Percentiles rank a stretch among this genome's conserved stretches.
Conservation (phyloP, 2,888 invertebrate species). For the Seira musarum region DNA sequence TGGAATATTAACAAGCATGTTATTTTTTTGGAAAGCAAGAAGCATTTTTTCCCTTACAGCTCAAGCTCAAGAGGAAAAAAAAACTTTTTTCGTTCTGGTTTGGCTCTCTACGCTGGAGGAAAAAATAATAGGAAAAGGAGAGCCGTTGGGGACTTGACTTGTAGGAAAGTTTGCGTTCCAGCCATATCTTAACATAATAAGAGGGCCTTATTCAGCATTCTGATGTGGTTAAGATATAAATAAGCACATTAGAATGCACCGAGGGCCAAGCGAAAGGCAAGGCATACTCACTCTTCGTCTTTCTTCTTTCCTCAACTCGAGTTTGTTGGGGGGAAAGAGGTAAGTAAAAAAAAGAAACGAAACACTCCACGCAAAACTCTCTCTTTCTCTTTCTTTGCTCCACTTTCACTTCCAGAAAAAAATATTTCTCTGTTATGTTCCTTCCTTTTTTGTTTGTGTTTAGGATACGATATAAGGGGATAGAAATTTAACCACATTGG, state of each 20-base stretch:
- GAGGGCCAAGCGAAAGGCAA: conserved; percentile 38
- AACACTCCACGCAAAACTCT: too few relatives aligned
- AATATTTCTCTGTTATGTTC: too few relatives aligned
- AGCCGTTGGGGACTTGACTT: not conserved
- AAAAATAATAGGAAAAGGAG: conserved; percentile 24
- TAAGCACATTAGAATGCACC: conserved; percentile 59
- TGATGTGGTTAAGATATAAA: conserved; percentile 46
- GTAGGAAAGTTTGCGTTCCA: not conserved
- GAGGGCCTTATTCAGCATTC: not conserved
- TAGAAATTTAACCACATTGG: conserved; percentile 46
- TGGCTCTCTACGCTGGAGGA: not conserved
- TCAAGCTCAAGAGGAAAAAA: not conserved
- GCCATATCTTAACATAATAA: not conserved
- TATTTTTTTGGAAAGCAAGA: not conserved
- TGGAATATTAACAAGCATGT: conserved; percentile 1
- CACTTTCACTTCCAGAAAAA: too few relatives aligned
- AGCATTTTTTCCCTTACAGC: not conserved
- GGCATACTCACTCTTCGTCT: too few relatives aligned
- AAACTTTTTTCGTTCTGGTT: not conserved
- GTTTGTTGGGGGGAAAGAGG: too few relatives aligned
- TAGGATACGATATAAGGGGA: conserved; percentile 29
- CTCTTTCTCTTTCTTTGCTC: too few relatives aligned
- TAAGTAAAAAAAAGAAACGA: too few relatives aligned
- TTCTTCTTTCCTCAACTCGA: too few relatives aligned
- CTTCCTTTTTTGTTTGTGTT: too few relatives aligned